Percentiles rank a stretch among this genome's conserved stretches.
Evolutionary conservation across 2,888 invertebrate genomes (phyloP).

Genomic region (Podotricha telesiphe): DNA sequence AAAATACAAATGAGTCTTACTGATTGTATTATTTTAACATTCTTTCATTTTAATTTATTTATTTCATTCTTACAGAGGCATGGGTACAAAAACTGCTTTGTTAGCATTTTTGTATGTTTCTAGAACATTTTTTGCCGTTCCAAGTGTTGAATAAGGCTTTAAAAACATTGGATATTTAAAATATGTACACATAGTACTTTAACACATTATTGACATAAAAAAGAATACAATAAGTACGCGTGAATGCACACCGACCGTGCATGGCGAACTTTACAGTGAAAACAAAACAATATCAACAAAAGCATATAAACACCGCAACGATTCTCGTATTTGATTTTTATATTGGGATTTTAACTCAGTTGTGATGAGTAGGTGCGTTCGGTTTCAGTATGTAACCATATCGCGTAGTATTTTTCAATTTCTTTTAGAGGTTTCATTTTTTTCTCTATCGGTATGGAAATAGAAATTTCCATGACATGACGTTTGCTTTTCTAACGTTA

Average conservation of each 20-base stretch:
- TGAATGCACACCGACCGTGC: conserved; percentile 7
- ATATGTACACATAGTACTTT: neutral
- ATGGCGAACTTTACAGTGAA: conserved; percentile 15
- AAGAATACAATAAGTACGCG: conserved; percentile 5
- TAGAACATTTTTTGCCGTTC: too few species aligned
- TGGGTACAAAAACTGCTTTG: too few species aligned
- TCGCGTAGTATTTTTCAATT: conserved; percentile 3
- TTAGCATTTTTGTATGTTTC: too few species aligned
- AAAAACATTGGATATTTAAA: too few species aligned
- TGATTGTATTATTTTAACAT: too few species aligned
- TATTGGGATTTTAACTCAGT: conserved; percentile 25
- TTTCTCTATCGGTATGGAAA: neutral
- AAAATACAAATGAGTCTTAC: too few species aligned
- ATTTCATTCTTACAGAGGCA: too few species aligned
- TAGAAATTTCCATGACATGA: neutral
- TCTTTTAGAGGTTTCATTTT: conserved; percentile 2
- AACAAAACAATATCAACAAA: conserved; percentile 20
- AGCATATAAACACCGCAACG: conserved; percentile 25
- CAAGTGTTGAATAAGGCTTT: too few species aligned
- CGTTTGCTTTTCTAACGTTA: neutral
- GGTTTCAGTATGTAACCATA: conserved; percentile 9
- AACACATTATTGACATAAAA: conserved; percentile 1
- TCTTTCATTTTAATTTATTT: too few species aligned
- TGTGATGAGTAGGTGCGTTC: neutral
- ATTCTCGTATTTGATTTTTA: conserved; percentile 29